Base-by-base conservation (phyloP, 2,888 invertebrate species). In the Cryptus armator region DNA sequence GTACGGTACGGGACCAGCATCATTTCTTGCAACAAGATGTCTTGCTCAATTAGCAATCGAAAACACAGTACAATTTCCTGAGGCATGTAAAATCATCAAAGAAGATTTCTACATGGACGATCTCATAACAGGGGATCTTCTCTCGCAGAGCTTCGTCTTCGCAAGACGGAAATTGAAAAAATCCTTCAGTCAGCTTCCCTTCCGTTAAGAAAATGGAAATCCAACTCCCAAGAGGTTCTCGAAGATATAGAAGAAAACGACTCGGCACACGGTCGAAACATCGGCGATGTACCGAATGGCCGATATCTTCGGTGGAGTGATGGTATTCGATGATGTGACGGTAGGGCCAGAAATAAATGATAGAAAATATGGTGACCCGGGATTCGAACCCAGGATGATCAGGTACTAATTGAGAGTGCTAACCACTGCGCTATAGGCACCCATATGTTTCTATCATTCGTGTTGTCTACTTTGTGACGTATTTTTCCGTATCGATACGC, bases 21-120 rank as follows among this genome's bases (percentile, higher is more conserved):
- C 84, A n/a, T 86, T 79, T 32, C 64, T 86, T 14, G 86, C 84
- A 4, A 81, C 77, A 3, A 9, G 81, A 43, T 16, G 59, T 37
- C 16, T 86, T n/a, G 66, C 53, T 5, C 82, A 87, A 48, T 3
- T 84, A 16, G 86, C 77, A 2, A 44, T 71, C 29, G 64, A 79
- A 19, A 24, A 53, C 53, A 43, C 43, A 24, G 24, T n/a, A 9
- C 53, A 71, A 12, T 53, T 24, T 64, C 70, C 71, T 7, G 71
- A 64, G 71, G 14, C 19, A 43, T 64, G 79, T 43, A 16, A 79
- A 43, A n/a, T 79, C 1, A 71, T 79, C 62, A 16, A 43, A n/a
- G 62, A 53, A 2, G 71, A 79, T 29, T 79, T 79, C 29, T 79
- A 79, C n/a, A 64, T 79, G 0, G 79, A 79, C 6, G 79, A 79